Base-by-base conservation (phyloP, 1,140 invertebrate genomes). In the Trichonephila clavipes region DNA sequence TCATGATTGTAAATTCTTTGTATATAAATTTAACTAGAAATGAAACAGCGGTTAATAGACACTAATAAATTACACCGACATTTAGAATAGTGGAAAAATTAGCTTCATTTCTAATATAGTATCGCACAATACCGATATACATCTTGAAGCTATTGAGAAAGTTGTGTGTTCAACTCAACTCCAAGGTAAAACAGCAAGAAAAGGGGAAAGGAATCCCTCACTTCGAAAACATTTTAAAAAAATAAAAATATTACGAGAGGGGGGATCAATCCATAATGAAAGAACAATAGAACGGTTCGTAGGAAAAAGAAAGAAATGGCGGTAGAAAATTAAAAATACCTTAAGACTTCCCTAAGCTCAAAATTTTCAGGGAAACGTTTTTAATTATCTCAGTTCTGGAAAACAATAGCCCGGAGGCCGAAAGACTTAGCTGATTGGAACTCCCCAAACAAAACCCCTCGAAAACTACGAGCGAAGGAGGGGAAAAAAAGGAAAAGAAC, bases 351-450 rank as follows among this genome's bases (percentile, higher is more conserved):
- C 86, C 51, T 51, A 3, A 64, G n/a, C 61, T n/a, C 21, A 28
- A 85, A 58, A 58, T 85, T 85, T 58, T 58, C 44, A 85, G 83
- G n/a, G 51, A 28, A 61, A 85, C 83, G 62, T 34, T 88, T 88
- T 88, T 88, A 88, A 88, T 88, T 66, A 88, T 88, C 59, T 21
- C 61, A 24, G 86, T 85, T 85, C 28, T 62, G 19, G 86, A 66
- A 62, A 88, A 88, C 86, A 88, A 88, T 88, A 66, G 86, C 59
- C n/a, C 12, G 24, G 61, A 24, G n/a, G 44, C 51, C 24, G 21
- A 28, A 88, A 88, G 62, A 64, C 86, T 88, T 66, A 66, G 59
- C 86, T 85, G 83, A 85, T 85, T 85, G 83, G 58, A 85, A 85
- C n/a, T 85, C 28, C 88, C 44, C 64, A 59, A 89, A 89, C 88